Evolutionary conservation across 2,888 invertebrate genomes (phyloP).

Genomic region (Tetragonula carbonaria): DNA sequence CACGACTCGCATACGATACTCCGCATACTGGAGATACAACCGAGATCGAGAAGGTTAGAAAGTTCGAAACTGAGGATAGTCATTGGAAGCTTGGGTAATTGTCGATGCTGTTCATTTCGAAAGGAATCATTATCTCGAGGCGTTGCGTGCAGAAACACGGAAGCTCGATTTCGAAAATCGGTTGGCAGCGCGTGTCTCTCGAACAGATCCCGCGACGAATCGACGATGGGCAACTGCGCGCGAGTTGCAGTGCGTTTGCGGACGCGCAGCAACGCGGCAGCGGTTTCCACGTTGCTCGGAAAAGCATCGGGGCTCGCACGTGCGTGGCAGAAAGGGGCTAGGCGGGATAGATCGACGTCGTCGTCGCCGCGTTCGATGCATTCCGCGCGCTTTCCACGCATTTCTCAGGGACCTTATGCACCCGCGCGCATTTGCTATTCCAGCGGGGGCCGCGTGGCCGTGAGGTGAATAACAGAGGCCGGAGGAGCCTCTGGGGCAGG

Average conservation of each 20-base stretch:
- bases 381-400: conserved; percentile 81
- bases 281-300: conserved; percentile 15
- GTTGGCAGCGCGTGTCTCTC: too few species aligned
- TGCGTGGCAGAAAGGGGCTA: conserved; percentile 62
- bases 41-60: too few species aligned
- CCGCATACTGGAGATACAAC: too few species aligned
- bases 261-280: conserved; percentile 20
- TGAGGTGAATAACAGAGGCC: conserved; percentile 22
- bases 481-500: conserved; percentile 27
- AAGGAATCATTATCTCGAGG: too few species aligned
- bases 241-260: background rate
- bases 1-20: too few species aligned
- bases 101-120: too few species aligned
- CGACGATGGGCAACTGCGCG: background rate
- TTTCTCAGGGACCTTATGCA: conserved; percentile 79
- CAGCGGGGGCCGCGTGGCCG: conserved; percentile 71
- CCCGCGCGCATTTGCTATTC: conserved; percentile 80
- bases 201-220: too few species aligned
- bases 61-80: too few species aligned
- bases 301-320: conserved; percentile 47
- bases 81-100: too few species aligned
- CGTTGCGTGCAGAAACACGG: too few species aligned
- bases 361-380: conserved; percentile 73
- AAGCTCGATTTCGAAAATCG: too few species aligned
- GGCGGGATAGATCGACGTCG: conserved; percentile 73